Conservation (phyloP, 2,797 vertebrate genomes). For the Phyllotis vaccarum region DNA sequence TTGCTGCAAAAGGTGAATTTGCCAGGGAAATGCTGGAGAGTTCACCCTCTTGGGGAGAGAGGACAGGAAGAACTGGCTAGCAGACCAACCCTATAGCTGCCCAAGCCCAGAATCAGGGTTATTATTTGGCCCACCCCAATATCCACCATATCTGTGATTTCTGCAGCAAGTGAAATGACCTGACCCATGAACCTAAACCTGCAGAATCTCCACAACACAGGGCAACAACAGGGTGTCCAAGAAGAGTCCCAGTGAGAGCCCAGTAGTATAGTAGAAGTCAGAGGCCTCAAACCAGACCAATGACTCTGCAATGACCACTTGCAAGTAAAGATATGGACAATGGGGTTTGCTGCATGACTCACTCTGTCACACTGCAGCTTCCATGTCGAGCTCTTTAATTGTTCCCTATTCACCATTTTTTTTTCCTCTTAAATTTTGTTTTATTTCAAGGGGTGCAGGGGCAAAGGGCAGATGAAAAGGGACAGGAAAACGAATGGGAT, state of each 20-base stretch:
- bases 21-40: no score
- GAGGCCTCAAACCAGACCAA: no score
- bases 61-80: no score
- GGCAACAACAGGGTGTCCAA: neutral
- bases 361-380: neutral
- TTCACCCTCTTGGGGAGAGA: no score
- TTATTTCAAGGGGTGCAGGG: neutral
- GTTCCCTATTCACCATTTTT: neutral
- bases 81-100: no score
- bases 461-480: neutral
- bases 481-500: neutral
- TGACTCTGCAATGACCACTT: no score
- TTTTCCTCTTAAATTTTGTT: neutral
- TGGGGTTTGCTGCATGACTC: neutral
- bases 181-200: neutral
- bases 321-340: no score
- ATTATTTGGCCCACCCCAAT: neutral
- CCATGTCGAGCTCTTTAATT: neutral
- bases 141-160: neutral
- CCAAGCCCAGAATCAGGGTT: no score
- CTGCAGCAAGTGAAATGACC: neutral
- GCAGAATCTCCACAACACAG: no score
- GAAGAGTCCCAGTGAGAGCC: neutral
- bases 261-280: no score
- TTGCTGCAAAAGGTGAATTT: neutral